These are phyloP conservation scores for Pterocles burchelli DNA, from an alignment of 2,113 vertebrate species.

Conservation along the genomic window DNA sequence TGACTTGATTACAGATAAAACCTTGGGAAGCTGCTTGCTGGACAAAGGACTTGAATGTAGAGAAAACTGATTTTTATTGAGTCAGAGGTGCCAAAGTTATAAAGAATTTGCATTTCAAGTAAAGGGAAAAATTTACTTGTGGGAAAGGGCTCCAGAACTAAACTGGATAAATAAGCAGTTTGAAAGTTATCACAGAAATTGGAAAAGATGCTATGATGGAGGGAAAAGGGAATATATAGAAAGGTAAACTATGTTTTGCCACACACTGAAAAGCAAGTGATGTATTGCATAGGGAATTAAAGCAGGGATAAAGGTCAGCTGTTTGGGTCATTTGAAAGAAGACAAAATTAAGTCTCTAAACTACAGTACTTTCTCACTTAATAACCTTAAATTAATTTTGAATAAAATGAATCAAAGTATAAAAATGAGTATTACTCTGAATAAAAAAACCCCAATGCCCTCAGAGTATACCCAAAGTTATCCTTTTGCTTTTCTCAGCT, in stretches of 20 bases:
- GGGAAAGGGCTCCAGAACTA: not conserved
- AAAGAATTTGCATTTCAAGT: not conserved
- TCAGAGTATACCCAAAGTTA: not conserved
- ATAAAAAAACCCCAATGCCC: not conserved
- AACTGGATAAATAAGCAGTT: not conserved
- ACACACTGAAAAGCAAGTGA: not conserved
- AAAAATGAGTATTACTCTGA: not conserved
- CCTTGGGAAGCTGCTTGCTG: not conserved
- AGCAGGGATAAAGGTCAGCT: not conserved
- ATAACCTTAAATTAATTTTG: not conserved
- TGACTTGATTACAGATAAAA: not conserved
- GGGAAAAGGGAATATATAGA: not conserved
- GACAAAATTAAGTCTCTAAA: not conserved
- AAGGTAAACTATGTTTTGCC: not conserved
- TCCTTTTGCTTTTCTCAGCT: not conserved
- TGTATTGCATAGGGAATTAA: not conserved
- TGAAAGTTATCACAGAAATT: not conserved
- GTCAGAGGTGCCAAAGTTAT: not conserved
- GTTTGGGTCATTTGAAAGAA: not conserved
- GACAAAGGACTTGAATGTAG: not conserved
- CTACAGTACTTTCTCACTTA: not conserved
- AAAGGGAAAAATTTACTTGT: not conserved
- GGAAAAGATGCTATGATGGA: not conserved
- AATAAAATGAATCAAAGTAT: not conserved
- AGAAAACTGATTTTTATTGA: not conserved